A percentile compares a stretch with the other conserved stretches of the same genome.
Conservation (phyloP, 1,140 invertebrate genomes). For the Daktulosphaira vitifoliae region DNA sequence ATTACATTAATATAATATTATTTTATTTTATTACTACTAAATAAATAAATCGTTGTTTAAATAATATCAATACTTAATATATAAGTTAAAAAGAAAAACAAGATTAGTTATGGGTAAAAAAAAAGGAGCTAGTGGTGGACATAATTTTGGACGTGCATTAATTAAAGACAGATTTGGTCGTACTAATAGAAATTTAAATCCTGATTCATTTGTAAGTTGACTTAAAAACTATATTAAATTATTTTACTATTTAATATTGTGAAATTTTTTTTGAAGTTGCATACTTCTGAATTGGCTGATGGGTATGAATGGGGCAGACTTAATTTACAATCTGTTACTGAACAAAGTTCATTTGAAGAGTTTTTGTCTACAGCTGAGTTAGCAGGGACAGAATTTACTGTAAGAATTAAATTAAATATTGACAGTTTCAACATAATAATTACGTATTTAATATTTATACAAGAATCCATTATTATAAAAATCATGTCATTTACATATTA, state of each 20-base stretch:
- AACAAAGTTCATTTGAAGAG: slow-evolving; percentile 90
- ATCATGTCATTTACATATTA: no score
- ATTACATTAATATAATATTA: no score
- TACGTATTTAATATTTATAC: no score
- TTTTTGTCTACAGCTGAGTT: slow-evolving; percentile 89
- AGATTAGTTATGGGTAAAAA: slow-evolving; percentile 64
- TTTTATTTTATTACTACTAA: no score
- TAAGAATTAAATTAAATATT: slow-evolving; percentile 38
- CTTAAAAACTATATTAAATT: no score
- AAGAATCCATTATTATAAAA: neutral
- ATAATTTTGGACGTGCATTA: slow-evolving; percentile 56
- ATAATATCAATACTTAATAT: no score
- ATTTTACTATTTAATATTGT: neutral
- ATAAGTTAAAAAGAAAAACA: no score
- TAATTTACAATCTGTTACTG: slow-evolving; percentile 88
- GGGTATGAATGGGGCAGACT: slow-evolving; percentile 81
- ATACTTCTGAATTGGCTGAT: slow-evolving; percentile 79
- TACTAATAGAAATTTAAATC: slow-evolving; percentile 39
- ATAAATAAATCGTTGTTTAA: no score
- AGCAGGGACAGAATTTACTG: slow-evolving; percentile 81
- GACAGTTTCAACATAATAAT: no score
- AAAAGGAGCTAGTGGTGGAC: slow-evolving; percentile 40
- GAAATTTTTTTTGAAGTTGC: slow-evolving; percentile 53
- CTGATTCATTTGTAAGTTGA: slow-evolving; percentile 39
- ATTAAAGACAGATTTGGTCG: slow-evolving; percentile 67